A percentile compares a stretch with the other conserved stretches of the same genome.
Conservation (phyloP, 2,113 vertebrate genomes). For the Piprites chloris region DNA sequence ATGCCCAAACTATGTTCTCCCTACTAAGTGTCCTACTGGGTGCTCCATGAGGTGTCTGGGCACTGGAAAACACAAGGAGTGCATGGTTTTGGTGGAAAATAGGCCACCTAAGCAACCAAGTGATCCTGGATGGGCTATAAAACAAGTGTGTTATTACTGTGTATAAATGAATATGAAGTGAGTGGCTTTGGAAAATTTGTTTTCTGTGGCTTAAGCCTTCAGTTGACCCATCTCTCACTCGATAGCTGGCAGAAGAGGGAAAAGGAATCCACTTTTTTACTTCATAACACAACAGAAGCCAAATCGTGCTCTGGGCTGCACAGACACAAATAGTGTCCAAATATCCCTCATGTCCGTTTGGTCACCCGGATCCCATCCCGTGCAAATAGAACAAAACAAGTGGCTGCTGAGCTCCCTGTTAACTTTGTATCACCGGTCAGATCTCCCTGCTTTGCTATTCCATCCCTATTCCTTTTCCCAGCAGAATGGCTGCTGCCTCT, state of each 20-base stretch:
- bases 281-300: neutral
- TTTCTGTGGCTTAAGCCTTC: neutral
- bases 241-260: neutral
- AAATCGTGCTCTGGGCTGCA: neutral
- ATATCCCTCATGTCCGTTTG: neutral
- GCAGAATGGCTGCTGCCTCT: conserved; percentile 37
- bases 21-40: neutral
- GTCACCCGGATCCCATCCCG: neutral
- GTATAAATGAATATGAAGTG: neutral
- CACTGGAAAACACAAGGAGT: neutral
- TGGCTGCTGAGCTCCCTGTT: neutral
- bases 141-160: neutral
- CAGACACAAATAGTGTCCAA: neutral
- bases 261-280: neutral
- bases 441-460: conserved; percentile 8
- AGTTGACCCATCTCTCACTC: neutral
- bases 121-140: neutral
- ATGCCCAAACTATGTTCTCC: neutral
- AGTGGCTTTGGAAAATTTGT: neutral
- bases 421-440: neutral
- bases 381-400: neutral
- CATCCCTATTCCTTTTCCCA: neutral
- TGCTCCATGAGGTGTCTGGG: neutral
- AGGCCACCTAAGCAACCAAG: neutral
- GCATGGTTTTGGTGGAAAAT: neutral